phyloP scores from a whole-genome alignment of 1,140 invertebrate genomes.

The Apolygus lucorum region DNA sequence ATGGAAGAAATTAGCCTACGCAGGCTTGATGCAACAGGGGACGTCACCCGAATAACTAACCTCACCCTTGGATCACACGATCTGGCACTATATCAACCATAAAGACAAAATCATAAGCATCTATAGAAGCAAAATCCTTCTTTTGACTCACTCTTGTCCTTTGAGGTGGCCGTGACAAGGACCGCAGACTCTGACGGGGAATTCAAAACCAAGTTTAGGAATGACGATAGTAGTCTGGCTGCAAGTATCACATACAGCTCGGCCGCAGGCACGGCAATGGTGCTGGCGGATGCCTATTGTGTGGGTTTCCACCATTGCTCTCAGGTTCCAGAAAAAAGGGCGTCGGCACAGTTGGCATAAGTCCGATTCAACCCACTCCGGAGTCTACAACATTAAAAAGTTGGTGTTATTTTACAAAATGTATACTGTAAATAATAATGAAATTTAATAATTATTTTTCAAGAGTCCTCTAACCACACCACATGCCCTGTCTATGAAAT shows the following conservation, averaged over 20 bases:
- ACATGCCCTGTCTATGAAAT: too few species aligned
- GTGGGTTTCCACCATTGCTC: constrained; percentile 95
- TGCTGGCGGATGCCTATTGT: constrained; percentile 85
- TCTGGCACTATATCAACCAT: too few species aligned
- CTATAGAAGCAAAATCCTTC: too few species aligned
- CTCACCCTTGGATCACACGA: too few species aligned
- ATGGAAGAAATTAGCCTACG: too few species aligned
- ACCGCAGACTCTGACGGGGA: constrained; percentile 91
- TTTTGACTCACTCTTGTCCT: constrained; percentile 66
- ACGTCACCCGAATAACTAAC: too few species aligned
- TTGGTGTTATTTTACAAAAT: too few species aligned
- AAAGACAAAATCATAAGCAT: too few species aligned
- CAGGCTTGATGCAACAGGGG: too few species aligned
- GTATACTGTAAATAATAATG: too few species aligned
- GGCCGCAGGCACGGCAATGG: constrained; percentile 82
- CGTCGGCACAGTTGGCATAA: constrained; percentile 84
- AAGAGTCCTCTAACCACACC: too few species aligned
- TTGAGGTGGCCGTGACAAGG: constrained; percentile 75
- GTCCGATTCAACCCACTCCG: constrained; percentile 88
- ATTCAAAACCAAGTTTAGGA: constrained; percentile 95
- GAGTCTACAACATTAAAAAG: constrained; percentile 65
- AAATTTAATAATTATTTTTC: too few species aligned
- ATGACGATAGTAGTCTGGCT: constrained; percentile 79
- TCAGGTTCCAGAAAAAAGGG: constrained; percentile 98
- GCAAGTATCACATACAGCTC: constrained; percentile 87